Percentiles rank a stretch among this genome's conserved stretches.
Evolutionary conservation across 2,113 vertebrate genomes (phyloP).

Genomic region (Excalfactoria chinensis): DNA sequence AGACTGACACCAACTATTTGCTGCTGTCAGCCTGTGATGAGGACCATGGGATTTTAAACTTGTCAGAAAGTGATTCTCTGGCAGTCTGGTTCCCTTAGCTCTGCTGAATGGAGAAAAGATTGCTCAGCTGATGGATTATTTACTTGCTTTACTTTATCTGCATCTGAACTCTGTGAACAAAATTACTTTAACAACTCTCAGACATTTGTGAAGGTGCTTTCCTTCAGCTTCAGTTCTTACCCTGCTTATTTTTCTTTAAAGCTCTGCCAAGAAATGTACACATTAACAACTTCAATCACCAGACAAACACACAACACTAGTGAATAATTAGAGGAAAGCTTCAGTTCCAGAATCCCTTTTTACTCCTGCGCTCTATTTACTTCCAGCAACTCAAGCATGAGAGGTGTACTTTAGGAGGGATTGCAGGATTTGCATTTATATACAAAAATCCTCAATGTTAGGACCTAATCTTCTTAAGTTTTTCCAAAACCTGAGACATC

Average conservation of each 20-base stretch:
- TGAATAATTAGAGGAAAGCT: background rate
- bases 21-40: background rate
- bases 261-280: background rate
- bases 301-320: background rate
- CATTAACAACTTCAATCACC: background rate
- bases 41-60: background rate
- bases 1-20: background rate
- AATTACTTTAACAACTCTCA: background rate
- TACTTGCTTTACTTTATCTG: background rate
- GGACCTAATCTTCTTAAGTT: background rate
- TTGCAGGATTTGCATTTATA: background rate
- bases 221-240: background rate
- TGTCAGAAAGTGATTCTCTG: background rate
- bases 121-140: background rate
- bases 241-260: background rate
- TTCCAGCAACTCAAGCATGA: background rate
- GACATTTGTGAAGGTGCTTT: background rate
- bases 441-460: background rate
- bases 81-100: background rate
- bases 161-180: background rate
- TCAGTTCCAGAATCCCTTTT: background rate
- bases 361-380: background rate
- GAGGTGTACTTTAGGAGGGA: background rate
- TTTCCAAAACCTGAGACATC: background rate
- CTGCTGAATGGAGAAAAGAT: background rate